These are phyloP conservation scores for Mimachlamys varia DNA, from an alignment of 2,888 invertebrate species.

Conservation along the genomic window DNA sequence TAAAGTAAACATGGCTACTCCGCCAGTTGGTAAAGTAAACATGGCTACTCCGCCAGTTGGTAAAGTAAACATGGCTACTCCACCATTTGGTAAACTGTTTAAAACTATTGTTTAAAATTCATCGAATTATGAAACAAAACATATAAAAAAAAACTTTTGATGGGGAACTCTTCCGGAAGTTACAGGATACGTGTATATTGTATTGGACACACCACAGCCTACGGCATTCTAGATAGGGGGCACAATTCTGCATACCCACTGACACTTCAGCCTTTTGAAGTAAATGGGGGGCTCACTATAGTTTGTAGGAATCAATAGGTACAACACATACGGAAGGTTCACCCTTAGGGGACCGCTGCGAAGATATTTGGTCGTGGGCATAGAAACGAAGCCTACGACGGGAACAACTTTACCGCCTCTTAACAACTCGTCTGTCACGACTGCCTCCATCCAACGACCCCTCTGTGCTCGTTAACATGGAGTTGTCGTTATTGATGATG, in stretches of 20 bases:
- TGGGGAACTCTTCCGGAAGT: too few relatives aligned
- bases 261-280: not conserved
- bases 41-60: too few relatives aligned
- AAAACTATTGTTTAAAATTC: too few relatives aligned
- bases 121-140: too few relatives aligned
- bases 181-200: not conserved
- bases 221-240: not conserved
- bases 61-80: too few relatives aligned
- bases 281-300: not conserved
- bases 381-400: not conserved
- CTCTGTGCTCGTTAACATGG: not conserved
- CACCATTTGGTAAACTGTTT: too few relatives aligned
- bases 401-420: constrained; percentile 5
- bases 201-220: not conserved
- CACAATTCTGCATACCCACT: not conserved
- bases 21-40: too few relatives aligned
- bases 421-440: constrained; percentile 11
- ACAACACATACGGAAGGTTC: not conserved
- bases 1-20: too few relatives aligned
- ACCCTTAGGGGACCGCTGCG: not conserved
- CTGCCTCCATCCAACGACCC: constrained; percentile 24
- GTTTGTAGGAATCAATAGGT: constrained; percentile 15
- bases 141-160: too few relatives aligned
- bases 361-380: constrained; percentile 16
- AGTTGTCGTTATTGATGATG: constrained; percentile 27